Evolutionary conservation across 2,797 vertebrate species (phyloP).

Genomic region (Gambusia yucatana): DNA sequence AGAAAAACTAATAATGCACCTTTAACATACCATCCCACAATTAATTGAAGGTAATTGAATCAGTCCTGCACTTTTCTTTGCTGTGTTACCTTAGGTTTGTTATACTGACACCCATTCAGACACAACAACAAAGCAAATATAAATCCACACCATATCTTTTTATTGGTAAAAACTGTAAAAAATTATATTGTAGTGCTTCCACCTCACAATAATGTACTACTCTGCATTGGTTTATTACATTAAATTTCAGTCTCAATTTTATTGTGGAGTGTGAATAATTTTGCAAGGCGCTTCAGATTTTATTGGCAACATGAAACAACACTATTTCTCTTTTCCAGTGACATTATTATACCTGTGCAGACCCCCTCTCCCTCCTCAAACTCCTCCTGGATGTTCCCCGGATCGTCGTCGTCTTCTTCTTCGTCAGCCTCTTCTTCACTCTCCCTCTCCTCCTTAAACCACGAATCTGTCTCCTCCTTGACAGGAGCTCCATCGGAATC

Average conservation of each 20-base stretch:
- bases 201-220: not conserved
- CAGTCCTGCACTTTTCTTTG: not conserved
- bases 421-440: conserved; percentile 38
- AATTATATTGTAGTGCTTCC: not conserved
- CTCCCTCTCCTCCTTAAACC: conserved; percentile 64
- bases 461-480: conserved; percentile 55
- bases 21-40: not conserved
- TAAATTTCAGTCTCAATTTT: not conserved
- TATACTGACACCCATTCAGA: not conserved
- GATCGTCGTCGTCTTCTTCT: conserved; percentile 33
- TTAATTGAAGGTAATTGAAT: not conserved
- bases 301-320: not conserved
- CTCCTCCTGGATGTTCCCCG: conserved; percentile 6
- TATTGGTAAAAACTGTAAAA: not conserved
- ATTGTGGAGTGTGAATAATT: not conserved
- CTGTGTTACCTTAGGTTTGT: not conserved
- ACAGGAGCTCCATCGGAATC: conserved; percentile 38
- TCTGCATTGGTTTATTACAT: not conserved
- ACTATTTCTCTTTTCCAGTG: not conserved
- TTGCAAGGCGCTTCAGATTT: not conserved
- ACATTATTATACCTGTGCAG: conserved; percentile 47
- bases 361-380: conserved; percentile 32
- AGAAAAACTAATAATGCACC: not conserved
- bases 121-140: not conserved
- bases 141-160: not conserved